Evolutionary conservation across 2,113 vertebrate species (phyloP).

Genomic region (Chelonoidis abingdonii): DNA sequence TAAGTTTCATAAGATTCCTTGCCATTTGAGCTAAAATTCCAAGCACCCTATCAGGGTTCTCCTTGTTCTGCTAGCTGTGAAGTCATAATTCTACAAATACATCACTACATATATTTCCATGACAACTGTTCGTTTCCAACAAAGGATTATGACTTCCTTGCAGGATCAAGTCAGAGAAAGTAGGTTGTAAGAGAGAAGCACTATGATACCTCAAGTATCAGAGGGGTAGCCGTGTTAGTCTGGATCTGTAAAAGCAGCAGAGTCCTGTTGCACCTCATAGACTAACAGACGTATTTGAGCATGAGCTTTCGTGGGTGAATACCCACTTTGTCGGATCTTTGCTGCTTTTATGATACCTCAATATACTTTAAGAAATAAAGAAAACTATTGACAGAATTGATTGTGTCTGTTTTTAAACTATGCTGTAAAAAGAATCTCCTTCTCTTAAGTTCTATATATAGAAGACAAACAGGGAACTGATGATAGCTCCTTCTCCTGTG

Average conservation of each 20-base stretch:
- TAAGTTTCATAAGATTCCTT: background rate
- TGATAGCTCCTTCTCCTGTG: background rate
- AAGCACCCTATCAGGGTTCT: background rate
- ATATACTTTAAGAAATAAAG: background rate
- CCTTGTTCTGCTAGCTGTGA: conserved; percentile 1
- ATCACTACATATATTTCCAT: background rate
- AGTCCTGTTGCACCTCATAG: too few relatives aligned
- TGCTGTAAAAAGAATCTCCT: background rate
- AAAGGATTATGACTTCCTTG: background rate
- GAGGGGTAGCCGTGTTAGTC: too few relatives aligned
- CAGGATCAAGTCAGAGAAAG: background rate
- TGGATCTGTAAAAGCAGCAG: too few relatives aligned
- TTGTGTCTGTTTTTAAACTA: background rate
- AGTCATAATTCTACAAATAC: background rate
- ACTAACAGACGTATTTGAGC: too few relatives aligned
- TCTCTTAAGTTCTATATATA: accelerated
- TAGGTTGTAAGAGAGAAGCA: background rate
- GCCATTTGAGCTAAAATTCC: background rate
- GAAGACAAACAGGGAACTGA: background rate
- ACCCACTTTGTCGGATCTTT: too few relatives aligned
- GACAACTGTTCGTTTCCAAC: background rate
- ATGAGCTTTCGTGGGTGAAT: too few relatives aligned
- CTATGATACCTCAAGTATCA: background rate
- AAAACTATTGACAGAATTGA: background rate
- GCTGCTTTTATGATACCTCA: background rate